Base-by-base conservation (phyloP, 1,140 invertebrate species). In the Drosophila repleta region DNA sequence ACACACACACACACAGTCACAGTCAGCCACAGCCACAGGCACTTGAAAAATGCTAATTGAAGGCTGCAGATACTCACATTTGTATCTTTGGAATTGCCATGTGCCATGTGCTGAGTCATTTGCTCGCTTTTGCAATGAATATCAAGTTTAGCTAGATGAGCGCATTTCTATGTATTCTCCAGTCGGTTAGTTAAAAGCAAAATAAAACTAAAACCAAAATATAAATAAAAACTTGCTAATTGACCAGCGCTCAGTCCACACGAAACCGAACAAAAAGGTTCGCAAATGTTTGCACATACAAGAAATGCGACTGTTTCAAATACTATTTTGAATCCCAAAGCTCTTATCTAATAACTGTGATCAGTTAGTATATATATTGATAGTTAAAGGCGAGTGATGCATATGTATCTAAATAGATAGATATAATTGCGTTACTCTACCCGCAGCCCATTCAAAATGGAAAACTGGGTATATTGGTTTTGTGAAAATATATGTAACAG, bases 1-100 rank as follows among this genome's bases (percentile, higher is more conserved):
- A 35, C 32, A 35, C n/a, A n/a, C n/a, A n/a, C n/a, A n/a, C n/a
- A n/a, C n/a, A n/a, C n/a, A n/a, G n/a, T n/a, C n/a, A n/a, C n/a
- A n/a, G n/a, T n/a, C n/a, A n/a, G n/a, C 4, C 39, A 41, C 39
- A 41, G n/a, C 6, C 39, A 41, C 45, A 56, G 62, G 39, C 69
- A 72, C 69, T 66, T 72, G 63, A 81, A 81, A 84, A 84, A 71
- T 74, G 77, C 73, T 84, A 87, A 84, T 87, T 84, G 82, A 87
- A 81, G 77, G 82, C 82, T 80, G 74, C 56, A 74, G 55, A 71
- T 62, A 61, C 64, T 56, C 21, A 45, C 20, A 52, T 68, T 26
- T 69, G 66, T 69, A 66, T 72, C 62, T 72, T 39, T 46, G 55
- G 63, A 55, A 66, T 72, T 72, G 63, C 63, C 69, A 72, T 60